Percentiles rank a stretch among this genome's conserved stretches.
Evolutionary conservation across 2,797 vertebrate genomes (phyloP).

Genomic region (Lagodon rhomboides): DNA sequence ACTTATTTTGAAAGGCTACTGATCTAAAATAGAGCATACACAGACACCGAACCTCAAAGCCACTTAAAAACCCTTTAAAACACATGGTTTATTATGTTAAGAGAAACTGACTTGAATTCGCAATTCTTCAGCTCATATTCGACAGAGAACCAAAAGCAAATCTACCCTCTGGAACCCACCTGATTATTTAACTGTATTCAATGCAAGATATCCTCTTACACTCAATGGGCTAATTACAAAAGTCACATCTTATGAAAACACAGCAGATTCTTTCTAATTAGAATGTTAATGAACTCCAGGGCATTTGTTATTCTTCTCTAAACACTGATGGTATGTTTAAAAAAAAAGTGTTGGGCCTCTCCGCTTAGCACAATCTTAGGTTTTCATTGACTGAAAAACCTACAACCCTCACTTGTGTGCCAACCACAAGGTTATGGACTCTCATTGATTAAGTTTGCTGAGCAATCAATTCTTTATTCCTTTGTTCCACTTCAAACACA

Average conservation of each 20-base stretch:
- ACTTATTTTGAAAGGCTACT: background rate
- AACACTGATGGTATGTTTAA: background rate
- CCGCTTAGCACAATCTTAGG: background rate
- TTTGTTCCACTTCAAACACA: conserved; percentile 4
- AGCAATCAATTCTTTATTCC: conserved; percentile 1
- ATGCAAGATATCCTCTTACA: background rate
- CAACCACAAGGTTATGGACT: conserved; percentile 13
- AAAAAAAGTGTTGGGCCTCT: background rate
- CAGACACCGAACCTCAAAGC: background rate
- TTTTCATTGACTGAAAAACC: conserved; percentile 11
- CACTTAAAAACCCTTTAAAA: background rate
- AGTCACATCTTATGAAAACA: background rate
- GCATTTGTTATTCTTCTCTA: background rate
- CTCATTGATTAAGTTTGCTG: background rate
- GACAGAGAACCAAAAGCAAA: background rate
- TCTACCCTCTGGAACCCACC: background rate
- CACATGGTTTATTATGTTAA: background rate
- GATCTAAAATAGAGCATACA: background rate
- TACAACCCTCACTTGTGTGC: background rate
- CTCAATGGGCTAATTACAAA: background rate
- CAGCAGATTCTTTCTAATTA: background rate
- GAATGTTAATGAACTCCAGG: background rate
- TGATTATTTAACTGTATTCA: background rate
- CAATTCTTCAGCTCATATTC: background rate
- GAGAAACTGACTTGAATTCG: background rate